These are phyloP conservation scores for Picathartes gymnocephalus DNA, from an alignment of 2,113 vertebrate genomes.

Conservation along the genomic window DNA sequence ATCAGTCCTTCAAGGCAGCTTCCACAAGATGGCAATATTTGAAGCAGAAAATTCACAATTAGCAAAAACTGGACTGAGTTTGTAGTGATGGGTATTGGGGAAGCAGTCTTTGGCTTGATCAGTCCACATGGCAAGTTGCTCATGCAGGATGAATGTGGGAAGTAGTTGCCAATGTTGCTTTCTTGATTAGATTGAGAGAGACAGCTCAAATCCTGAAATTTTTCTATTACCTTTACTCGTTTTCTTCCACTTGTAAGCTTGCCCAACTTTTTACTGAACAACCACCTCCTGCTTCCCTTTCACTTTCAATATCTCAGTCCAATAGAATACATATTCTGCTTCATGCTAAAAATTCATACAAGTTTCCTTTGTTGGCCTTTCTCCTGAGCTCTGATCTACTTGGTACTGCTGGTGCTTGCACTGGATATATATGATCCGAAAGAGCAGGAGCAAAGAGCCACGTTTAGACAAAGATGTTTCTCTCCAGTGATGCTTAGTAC, in stretches of 20 bases:
- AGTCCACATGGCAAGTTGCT: not conserved
- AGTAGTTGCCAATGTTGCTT: not conserved
- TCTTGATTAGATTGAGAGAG: not conserved
- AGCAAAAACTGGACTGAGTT: not conserved
- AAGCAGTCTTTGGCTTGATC: not conserved
- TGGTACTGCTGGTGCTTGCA: not conserved
- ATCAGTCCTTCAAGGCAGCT: not conserved
- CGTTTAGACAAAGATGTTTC: not conserved
- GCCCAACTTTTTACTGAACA: not conserved
- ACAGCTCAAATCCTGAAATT: not conserved
- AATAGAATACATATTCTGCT: not conserved
- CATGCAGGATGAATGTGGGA: not conserved
- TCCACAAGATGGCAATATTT: slow-evolving; percentile 42
- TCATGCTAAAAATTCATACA: not conserved
- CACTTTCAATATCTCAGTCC: not conserved
- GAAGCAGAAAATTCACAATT: not conserved
- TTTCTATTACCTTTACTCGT: not conserved
- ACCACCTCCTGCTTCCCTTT: not conserved
- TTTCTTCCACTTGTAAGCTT: not conserved
- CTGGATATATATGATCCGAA: not conserved
- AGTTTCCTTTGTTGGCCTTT: not conserved
- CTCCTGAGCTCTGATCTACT: not conserved
- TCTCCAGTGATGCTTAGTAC: not conserved
- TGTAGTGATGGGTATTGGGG: not conserved
- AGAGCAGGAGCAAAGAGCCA: not conserved